A percentile compares a stretch with the other conserved stretches of the same genome.
phyloP scores from a whole-genome alignment of 2,888 invertebrate genomes.

The Drosophila ezoana region DNA sequence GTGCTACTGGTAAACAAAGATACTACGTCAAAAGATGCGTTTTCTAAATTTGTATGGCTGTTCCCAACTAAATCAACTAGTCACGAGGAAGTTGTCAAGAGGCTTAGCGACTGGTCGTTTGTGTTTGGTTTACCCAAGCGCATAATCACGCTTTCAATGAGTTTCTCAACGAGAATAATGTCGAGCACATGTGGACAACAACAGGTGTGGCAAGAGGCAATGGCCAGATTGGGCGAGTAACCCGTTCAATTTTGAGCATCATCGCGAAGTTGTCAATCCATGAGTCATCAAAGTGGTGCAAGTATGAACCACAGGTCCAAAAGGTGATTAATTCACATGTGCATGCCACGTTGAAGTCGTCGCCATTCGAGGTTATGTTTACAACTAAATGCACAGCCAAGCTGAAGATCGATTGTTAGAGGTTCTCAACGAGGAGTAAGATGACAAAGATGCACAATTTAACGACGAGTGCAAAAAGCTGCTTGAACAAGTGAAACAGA shows the following conservation, averaged over 20 bases:
- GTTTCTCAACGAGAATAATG: no score
- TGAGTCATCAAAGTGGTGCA: background rate
- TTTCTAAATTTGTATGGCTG: background rate
- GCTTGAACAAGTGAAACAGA: no score
- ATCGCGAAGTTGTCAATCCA: no score
- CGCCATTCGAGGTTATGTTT: constrained; percentile 9
- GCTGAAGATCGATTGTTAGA: background rate
- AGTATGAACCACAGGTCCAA: background rate
- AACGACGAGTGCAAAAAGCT: background rate
- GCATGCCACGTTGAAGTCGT: background rate
- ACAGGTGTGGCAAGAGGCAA: no score
- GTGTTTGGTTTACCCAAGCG: background rate
- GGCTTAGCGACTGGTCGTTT: constrained; percentile 17
- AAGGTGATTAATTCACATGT: constrained; percentile 25
- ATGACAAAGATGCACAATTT: background rate
- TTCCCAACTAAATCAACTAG: background rate
- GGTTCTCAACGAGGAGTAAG: background rate
- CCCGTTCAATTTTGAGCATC: no score
- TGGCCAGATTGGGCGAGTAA: no score
- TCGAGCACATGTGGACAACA: no score
- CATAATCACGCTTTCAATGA: constrained; percentile 1
- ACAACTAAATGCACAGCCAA: constrained; percentile 7
- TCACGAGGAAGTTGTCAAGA: constrained; percentile 2
- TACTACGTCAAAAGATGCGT: no score
- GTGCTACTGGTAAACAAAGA: no score